phyloP scores from a whole-genome alignment of 2,113 vertebrate species.

The Bagarius yarrelli region DNA sequence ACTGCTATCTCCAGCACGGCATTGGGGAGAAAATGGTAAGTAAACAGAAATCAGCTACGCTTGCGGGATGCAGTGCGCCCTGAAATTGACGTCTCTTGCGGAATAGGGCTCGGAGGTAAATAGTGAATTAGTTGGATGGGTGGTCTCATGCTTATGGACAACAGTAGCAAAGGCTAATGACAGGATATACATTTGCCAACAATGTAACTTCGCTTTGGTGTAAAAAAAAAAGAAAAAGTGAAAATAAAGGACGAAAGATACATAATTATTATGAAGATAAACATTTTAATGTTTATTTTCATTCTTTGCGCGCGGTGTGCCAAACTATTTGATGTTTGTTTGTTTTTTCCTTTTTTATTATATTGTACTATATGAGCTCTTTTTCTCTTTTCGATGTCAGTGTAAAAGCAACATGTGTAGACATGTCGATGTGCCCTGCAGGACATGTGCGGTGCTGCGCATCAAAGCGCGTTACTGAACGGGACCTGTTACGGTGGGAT shows the following conservation, averaged over 20 bases:
- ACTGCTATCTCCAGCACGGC: slow-evolving; percentile 97
- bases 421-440: slow-evolving; percentile 61
- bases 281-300: slow-evolving; percentile 2
- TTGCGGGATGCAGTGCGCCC: slow-evolving; percentile 66
- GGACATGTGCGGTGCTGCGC: slow-evolving; percentile 56
- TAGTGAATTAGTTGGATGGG: slow-evolving; percentile 65
- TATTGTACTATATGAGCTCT: slow-evolving; percentile 47
- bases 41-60: slow-evolving; percentile 73
- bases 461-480: slow-evolving; percentile 52
- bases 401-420: slow-evolving; percentile 73
- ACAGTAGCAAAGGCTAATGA: slow-evolving; percentile 34
- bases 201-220: slow-evolving; percentile 38
- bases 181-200: slow-evolving; percentile 5
- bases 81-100: slow-evolving; percentile 66
- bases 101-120: slow-evolving; percentile 50
- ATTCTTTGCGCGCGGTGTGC: slow-evolving; percentile 40
- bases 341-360: slow-evolving; percentile 52
- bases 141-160: slow-evolving; percentile 61
- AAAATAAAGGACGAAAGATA: slow-evolving; percentile 24
- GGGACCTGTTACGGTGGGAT: slow-evolving; percentile 54
- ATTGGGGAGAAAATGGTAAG: slow-evolving; percentile 95
- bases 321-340: slow-evolving; percentile 59
- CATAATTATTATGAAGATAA: slow-evolving; percentile 5
- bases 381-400: slow-evolving; percentile 49
- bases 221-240: neutral